Evolutionary conservation across 2,113 vertebrate species (phyloP), one percentile per base, ranked within the genome.

Genomic region (Ptilonorhynchus violaceus): DNA sequence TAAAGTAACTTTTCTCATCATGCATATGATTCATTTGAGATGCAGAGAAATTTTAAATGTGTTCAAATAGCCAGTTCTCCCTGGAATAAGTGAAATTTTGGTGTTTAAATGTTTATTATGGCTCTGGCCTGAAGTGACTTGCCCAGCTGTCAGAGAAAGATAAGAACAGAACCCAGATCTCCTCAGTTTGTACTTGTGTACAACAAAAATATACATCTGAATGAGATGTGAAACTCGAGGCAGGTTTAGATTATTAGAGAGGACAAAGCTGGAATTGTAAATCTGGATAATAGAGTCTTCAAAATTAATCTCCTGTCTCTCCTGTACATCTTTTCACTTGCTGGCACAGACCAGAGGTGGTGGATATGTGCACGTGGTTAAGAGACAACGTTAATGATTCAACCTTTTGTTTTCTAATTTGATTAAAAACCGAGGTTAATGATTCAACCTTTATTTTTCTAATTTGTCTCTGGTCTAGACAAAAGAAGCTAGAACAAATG

Each of bases 401-500:
- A 82, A 22, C 53, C 23, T 1, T 44, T 68, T 79, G 39, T 55
- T 33, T 35, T 12, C 35, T 63, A 33, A 52, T 74, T 81, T 74
- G 22, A 59, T 59, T 58, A 30, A 70, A 47, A 49, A 62, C 30
- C 41, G 56, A 24, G 0, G 1, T 41, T 79, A 72, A 72, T 6
- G 15, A 44, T 44, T 81, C 55, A 67, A 3, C 35, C n/a, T 92
- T 70, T 73, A 14, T 68, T 75, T 70, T 74, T 72, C 33, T 62
- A 3, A 33, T 75, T 91, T 89, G 24, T 90, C 59, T 85, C 53
- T 91, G 47, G n/a, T 96, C 16, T 94, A 99, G 99, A 93, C 99
- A 99, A 96, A 99, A 99, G 97, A 99, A 99, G 94, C 96, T 99
- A 70, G 99, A 99, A 98, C 99, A 99, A 84, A 99, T 99, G 96